Evolutionary conservation across 2,113 vertebrate genomes (phyloP).

Genomic region (Athene noctua): DNA sequence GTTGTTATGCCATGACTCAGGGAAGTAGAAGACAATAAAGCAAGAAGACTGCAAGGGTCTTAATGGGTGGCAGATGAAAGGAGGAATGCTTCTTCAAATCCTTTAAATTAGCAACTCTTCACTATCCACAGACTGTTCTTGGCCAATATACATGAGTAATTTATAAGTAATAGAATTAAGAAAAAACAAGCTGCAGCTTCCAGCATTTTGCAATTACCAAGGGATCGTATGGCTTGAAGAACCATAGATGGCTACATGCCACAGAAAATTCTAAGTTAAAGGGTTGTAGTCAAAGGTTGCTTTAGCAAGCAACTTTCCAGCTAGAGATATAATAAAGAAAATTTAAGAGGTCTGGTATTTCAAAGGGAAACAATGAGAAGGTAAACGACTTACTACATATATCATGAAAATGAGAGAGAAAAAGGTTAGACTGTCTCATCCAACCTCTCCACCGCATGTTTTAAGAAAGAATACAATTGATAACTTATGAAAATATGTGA

Average conservation of each 20-base stretch:
- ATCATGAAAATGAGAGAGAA: neutral
- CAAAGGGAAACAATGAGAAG: neutral
- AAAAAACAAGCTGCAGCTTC: slow-evolving; percentile 7
- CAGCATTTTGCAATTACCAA: slow-evolving; percentile 21
- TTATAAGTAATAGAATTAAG: neutral
- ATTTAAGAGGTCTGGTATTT: neutral
- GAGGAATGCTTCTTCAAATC: neutral
- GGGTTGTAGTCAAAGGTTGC: neutral
- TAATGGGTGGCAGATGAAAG: neutral
- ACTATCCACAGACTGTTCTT: neutral
- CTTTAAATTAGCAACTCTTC: neutral
- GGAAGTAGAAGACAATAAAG: neutral
- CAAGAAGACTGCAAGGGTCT: neutral
- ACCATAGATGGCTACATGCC: neutral
- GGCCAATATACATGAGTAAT: neutral
- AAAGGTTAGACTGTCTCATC: neutral
- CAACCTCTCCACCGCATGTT: neutral
- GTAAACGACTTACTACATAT: neutral
- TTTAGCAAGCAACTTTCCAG: neutral
- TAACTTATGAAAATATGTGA: neutral
- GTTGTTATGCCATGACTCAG: neutral
- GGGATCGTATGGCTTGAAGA: neutral
- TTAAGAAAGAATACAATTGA: neutral
- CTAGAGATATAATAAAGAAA: neutral
- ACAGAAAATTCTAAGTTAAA: slow-evolving; percentile 21